phyloP scores from a whole-genome alignment of 2,888 invertebrate genomes.

The Melipona beecheii region DNA sequence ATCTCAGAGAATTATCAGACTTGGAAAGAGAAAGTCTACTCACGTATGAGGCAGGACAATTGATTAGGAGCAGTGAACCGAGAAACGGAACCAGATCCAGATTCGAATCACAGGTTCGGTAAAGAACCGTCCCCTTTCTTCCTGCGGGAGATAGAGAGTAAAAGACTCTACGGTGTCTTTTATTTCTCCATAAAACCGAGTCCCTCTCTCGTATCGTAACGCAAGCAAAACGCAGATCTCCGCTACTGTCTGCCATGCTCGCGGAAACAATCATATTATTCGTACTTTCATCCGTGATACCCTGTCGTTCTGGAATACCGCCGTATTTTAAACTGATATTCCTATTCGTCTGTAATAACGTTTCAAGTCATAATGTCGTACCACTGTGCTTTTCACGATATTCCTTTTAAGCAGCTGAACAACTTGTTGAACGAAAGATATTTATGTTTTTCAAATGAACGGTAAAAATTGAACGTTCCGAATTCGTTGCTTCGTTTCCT shows the following conservation, averaged over 20 bases:
- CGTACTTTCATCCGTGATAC: background rate
- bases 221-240: constrained; percentile 7
- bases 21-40: background rate
- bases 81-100: background rate
- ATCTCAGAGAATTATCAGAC: background rate
- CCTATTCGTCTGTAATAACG: background rate
- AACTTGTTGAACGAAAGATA: background rate
- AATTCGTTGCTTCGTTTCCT: too few relatives aligned
- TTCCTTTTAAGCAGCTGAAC: background rate
- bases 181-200: constrained; percentile 9
- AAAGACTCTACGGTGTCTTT: constrained; percentile 14
- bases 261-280: constrained; percentile 25
- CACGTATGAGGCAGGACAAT: background rate
- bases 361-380: background rate
- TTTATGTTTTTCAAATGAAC: too few relatives aligned
- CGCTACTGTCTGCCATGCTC: background rate
- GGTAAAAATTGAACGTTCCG: too few relatives aligned
- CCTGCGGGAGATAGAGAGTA: background rate
- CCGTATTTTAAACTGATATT: constrained; percentile 2
- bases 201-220: background rate
- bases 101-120: constrained; percentile 18
- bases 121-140: background rate
- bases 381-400: background rate
- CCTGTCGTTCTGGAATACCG: background rate
- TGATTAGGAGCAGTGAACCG: constrained; percentile 1